A percentile compares a stretch with the other conserved stretches of the same genome.
These are phyloP conservation scores for Saccostrea cuccullata DNA, from an alignment of 1,140 invertebrate genomes.

Conservation along the genomic window DNA sequence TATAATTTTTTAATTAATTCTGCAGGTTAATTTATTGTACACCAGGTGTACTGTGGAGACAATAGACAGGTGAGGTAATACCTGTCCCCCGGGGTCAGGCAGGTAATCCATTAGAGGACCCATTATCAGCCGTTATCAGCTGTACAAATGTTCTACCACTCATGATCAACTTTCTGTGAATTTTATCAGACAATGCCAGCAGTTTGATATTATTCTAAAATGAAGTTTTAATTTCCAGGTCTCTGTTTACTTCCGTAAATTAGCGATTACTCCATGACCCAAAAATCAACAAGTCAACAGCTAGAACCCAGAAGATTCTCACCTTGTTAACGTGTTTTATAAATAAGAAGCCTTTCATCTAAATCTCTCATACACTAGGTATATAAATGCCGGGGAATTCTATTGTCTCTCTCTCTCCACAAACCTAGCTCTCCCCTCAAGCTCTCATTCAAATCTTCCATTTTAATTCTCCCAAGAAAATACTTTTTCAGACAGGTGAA, in stretches of 20 bases:
- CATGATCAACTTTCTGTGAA: constrained; percentile 31
- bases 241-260: background rate
- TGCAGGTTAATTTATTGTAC: background rate
- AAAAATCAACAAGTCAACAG: background rate
- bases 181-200: background rate
- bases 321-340: background rate
- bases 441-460: background rate
- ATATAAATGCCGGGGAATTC: too few relatives aligned
- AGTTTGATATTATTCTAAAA: constrained; percentile 6
- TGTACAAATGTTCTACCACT: constrained; percentile 9
- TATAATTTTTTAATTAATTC: constrained; percentile 20
- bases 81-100: constrained; percentile 1
- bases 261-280: background rate
- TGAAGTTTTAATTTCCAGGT: constrained; percentile 13
- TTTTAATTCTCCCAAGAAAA: background rate
- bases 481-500: background rate
- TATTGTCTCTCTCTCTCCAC: too few relatives aligned
- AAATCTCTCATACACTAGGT: too few relatives aligned
- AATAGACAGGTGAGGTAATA: constrained; percentile 31
- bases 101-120: background rate
- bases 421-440: background rate
- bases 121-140: constrained; percentile 15
- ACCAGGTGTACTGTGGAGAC: constrained; percentile 4
- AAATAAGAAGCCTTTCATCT: too few relatives aligned
- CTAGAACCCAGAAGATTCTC: background rate